These are phyloP conservation scores for Apis dorsata DNA, from an alignment of 1,140 invertebrate species.

Conservation along the genomic window DNA sequence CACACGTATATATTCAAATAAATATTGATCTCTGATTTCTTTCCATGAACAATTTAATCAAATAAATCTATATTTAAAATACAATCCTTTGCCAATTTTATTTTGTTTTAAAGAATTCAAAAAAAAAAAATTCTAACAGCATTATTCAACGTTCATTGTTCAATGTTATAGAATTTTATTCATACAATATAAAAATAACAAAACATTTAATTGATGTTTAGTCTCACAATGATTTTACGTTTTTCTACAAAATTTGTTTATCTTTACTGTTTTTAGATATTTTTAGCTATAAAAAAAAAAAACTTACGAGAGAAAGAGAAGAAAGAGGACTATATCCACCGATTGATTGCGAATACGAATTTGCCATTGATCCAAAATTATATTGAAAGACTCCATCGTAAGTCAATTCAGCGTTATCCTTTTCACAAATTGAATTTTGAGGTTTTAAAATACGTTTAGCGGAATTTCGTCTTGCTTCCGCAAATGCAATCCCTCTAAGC, in stretches of 20 bases:
- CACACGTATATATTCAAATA: too few species aligned
- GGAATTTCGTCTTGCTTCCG: constrained; percentile 56
- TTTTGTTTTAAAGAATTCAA: too few species aligned
- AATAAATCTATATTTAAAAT: too few species aligned
- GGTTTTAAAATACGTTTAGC: constrained; percentile 52
- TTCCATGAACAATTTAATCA: too few species aligned
- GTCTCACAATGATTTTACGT: too few species aligned
- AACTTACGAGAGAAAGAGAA: constrained; percentile 26
- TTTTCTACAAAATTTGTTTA: background rate
- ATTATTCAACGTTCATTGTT: too few species aligned
- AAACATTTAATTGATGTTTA: background rate
- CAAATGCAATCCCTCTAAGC: constrained; percentile 57
- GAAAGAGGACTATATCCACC: background rate
- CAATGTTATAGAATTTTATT: too few species aligned
- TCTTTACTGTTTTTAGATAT: background rate
- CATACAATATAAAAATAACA: background rate
- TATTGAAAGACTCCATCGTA: constrained; percentile 41
- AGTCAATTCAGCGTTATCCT: constrained; percentile 42
- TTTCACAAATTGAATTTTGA: constrained; percentile 48
- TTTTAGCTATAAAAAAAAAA: background rate
- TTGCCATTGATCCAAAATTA: constrained; percentile 9
- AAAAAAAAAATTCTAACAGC: too few species aligned
- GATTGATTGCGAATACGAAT: constrained; percentile 9
- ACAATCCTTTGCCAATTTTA: too few species aligned
- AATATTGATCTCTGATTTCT: too few species aligned